Evolutionary conservation across 2,797 vertebrate genomes (phyloP), one percentile per base, ranked within the genome.

Genomic region (Lateolabrax maculatus): DNA sequence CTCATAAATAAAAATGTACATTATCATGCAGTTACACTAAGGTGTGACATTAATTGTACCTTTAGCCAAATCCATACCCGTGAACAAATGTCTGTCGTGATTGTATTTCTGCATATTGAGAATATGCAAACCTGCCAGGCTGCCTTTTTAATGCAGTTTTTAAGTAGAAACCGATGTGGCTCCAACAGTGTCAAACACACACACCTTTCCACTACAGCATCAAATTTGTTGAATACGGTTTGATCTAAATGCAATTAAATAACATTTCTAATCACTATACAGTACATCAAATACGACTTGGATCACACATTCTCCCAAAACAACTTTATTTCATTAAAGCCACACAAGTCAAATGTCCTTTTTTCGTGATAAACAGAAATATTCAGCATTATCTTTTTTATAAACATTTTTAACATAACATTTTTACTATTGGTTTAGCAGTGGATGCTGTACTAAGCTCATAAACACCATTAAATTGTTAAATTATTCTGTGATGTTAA

Each of bases 221-320:
- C 0, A 29, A 23, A 31, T 2, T 37, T 60, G 11, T n/a, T 52
- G 2, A 36, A 16, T 63, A 21, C 9, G 16, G 0, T 31, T 16
- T 65, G 23, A 19, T 75, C 16, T 56, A 67, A 62, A 78, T 63
- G 0, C 9, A 25, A 31, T 55, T 43, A 19, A 29, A 60, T n/a
- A 23, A 49, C 13, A 53, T 19, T 46, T 61, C 25, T 34, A 8
- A 52, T 34, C 27, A 68, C 8, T 34, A 2, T 19, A 25, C 48
- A 66, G 13, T 43, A 44, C 31, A 61, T 48, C 3, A 27, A 75
- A 83, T 39, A 21, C 23, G 10, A 68, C 52, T 29, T 43, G 0
- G 3, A 43, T 60, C 8, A 41, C 48, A 51, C 39, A 12, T 60
- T 80, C 18, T 62, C 13, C 62, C 25, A 29, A 52, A 61, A 55